These are phyloP conservation scores for Cirrhinus mrigala DNA, from an alignment of 2,797 vertebrate species.

Conservation along the genomic window DNA sequence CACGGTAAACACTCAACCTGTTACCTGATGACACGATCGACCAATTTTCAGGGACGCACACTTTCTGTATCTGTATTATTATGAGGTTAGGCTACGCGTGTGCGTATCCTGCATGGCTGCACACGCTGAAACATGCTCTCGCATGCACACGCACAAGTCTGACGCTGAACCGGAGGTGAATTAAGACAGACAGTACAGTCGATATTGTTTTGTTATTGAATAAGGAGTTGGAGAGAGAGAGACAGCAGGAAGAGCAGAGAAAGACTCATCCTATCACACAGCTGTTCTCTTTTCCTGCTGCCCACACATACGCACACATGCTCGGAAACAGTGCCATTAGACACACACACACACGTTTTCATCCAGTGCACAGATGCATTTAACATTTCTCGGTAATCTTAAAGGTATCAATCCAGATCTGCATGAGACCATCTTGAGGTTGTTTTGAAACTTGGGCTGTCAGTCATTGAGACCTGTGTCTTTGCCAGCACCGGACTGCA, in stretches of 20 bases:
- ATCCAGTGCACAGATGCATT: slow-evolving; percentile 14
- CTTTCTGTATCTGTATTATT: not conserved
- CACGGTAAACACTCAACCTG: slow-evolving; percentile 53
- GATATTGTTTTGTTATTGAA: slow-evolving; percentile 36
- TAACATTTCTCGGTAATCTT: slow-evolving; percentile 10
- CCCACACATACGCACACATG: slow-evolving; percentile 29
- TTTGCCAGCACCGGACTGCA: slow-evolving; percentile 37
- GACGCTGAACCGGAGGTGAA: slow-evolving; percentile 15
- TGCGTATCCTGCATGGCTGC: not conserved
- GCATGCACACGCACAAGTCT: slow-evolving; percentile 1
- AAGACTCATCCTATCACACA: slow-evolving; percentile 42
- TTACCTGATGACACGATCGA: not conserved
- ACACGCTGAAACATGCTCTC: slow-evolving; percentile 9
- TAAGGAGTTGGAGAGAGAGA: slow-evolving; percentile 32
- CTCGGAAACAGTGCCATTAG: slow-evolving; percentile 25
- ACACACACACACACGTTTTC: slow-evolving; percentile 37
- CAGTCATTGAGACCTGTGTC: slow-evolving; percentile 45
- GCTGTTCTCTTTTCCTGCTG: slow-evolving; percentile 50
- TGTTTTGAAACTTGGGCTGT: slow-evolving; percentile 47
- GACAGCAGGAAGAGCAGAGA: slow-evolving; percentile 49
- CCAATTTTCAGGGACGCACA: slow-evolving; percentile 24
- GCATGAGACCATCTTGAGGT: not conserved
- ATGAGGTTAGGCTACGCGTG: not conserved
- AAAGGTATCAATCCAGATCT: not conserved
- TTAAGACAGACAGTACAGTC: slow-evolving; percentile 1